phyloP scores from a whole-genome alignment of 1,140 invertebrate genomes.

The Drosophila hydei region DNA sequence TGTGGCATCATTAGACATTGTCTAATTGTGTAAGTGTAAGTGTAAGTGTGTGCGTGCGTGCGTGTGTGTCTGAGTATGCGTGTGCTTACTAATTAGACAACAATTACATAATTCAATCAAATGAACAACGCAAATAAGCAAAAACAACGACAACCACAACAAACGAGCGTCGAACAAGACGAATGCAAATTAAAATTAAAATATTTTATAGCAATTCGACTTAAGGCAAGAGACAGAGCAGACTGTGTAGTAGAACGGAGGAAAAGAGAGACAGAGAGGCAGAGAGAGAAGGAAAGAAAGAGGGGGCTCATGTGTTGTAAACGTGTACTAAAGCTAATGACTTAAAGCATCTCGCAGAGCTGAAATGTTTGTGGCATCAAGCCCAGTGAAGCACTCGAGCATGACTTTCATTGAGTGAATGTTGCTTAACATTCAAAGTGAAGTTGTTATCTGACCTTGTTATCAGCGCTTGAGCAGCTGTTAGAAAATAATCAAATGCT shows the following conservation, averaged over 20 bases:
- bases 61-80: slow-evolving; percentile 31
- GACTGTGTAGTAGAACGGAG: too few relatives aligned
- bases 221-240: not conserved
- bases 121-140: slow-evolving; percentile 67
- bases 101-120: slow-evolving; percentile 81
- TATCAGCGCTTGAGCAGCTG: too few relatives aligned
- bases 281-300: too few relatives aligned
- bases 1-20: slow-evolving; percentile 31
- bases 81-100: slow-evolving; percentile 75
- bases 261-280: not conserved
- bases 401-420: too few relatives aligned
- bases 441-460: too few relatives aligned
- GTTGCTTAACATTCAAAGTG: too few relatives aligned
- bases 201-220: slow-evolving; percentile 7
- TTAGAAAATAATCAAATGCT: too few relatives aligned
- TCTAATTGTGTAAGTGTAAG: slow-evolving; percentile 6
- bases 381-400: too few relatives aligned
- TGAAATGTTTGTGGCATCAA: too few relatives aligned
- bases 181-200: slow-evolving; percentile 66
- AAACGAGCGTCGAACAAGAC: slow-evolving; percentile 44
- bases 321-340: too few relatives aligned
- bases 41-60: slow-evolving; percentile 11
- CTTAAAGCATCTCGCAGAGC: too few relatives aligned
- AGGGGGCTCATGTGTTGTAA: not conserved
- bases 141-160: slow-evolving; percentile 61